Conservation (phyloP, 2,888 invertebrate genomes). For the Macrosiphum euphorbiae region DNA sequence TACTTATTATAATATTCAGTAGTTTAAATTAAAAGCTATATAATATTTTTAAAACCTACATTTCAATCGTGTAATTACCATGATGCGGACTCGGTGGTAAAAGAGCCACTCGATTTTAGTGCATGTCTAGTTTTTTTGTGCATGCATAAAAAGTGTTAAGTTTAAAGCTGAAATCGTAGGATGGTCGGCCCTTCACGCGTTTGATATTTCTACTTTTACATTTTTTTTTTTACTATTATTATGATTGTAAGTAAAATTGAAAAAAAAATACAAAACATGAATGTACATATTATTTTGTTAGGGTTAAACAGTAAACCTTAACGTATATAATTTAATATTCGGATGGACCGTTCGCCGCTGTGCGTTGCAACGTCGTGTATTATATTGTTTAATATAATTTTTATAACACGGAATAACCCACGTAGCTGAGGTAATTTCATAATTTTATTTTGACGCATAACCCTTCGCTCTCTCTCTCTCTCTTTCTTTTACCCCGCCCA, state of each 20-base stretch:
- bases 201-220: background rate
- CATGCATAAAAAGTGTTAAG: background rate
- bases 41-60: background rate
- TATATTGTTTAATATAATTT: constrained; percentile 21
- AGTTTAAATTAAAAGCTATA: background rate
- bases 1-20: background rate
- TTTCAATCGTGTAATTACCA: background rate
- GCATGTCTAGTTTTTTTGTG: background rate
- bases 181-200: background rate
- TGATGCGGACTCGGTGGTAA: background rate
- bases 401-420: background rate
- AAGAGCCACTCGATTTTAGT: background rate
- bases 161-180: background rate
- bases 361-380: background rate
- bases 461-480: background rate
- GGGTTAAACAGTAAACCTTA: constrained; percentile 31
- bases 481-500: background rate
- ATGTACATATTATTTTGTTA: background rate
- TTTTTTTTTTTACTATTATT: background rate
- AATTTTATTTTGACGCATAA: background rate
- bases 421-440: constrained; percentile 6
- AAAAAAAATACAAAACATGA: background rate
- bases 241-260: background rate
- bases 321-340: background rate
- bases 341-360: background rate